Evolutionary conservation across 1,140 invertebrate genomes (phyloP).

Genomic region (Cydia strobilella): DNA sequence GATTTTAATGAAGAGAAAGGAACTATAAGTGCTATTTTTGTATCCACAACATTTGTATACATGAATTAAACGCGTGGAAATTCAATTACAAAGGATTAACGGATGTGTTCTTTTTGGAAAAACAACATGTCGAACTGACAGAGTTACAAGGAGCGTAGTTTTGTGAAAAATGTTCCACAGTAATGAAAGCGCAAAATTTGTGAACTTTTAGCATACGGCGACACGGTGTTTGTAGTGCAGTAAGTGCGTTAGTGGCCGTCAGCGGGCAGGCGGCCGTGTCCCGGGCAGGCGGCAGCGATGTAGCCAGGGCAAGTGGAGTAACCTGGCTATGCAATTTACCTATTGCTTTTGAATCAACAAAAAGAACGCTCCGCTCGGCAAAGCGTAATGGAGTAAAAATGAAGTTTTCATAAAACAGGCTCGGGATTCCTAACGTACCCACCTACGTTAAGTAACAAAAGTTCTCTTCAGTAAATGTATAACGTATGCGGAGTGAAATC

Average conservation of each 20-base stretch:
- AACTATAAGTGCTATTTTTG: background rate
- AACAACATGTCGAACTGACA: conserved; percentile 10
- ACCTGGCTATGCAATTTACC: conserved; percentile 16
- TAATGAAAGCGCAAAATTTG: background rate
- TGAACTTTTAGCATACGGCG: conserved; percentile 10
- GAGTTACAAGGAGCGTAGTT: conserved; percentile 1
- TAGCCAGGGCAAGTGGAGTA: background rate
- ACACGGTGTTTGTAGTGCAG: conserved; percentile 10
- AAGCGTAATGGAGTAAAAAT: conserved; percentile 15
- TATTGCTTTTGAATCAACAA: conserved; percentile 17
- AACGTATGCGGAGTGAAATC: too few species aligned
- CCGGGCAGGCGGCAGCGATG: background rate
- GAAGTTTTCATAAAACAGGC: conserved; percentile 3
- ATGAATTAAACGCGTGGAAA: background rate
- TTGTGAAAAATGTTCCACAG: background rate
- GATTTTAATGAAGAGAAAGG: background rate
- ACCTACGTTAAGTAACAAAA: background rate
- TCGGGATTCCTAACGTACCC: background rate
- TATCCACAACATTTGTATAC: too few species aligned
- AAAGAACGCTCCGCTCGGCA: background rate
- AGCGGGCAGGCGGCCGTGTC: background rate
- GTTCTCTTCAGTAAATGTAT: too few species aligned
- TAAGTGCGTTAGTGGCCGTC: background rate
- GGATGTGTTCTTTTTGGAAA: background rate
- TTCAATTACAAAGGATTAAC: conserved; percentile 3